phyloP scores from a whole-genome alignment of 2,888 invertebrate species.

The Netelia fuscicornis region DNA sequence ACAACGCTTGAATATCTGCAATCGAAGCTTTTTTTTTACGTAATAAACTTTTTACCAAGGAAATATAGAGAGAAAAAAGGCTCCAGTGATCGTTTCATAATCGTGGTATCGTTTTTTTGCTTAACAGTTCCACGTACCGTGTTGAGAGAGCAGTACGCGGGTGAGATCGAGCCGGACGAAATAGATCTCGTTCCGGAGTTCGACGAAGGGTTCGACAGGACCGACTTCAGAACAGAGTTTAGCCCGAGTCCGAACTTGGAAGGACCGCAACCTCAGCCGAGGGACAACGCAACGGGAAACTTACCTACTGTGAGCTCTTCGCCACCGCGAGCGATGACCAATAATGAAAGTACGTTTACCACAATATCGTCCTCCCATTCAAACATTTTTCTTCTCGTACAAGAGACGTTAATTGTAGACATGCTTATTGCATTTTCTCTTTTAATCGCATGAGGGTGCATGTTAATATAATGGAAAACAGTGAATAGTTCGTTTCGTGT shows the following conservation, averaged over 20 bases:
- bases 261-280: conserved; percentile 82
- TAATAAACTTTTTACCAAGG: neutral
- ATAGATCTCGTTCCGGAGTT: conserved; percentile 84
- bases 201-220: conserved; percentile 84
- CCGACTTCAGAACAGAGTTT: conserved; percentile 85
- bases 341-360: conserved; percentile 81
- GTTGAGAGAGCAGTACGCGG: conserved; percentile 93
- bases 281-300: conserved; percentile 79
- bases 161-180: conserved; percentile 92
- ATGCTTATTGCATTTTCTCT: neutral
- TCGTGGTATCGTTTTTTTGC: conserved; percentile 1
- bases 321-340: conserved; percentile 82
- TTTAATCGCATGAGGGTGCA: too few relatives aligned
- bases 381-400: conserved; percentile 23
- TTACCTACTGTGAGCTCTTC: conserved; percentile 82
- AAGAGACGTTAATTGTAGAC: neutral
- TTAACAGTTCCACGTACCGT: conserved; percentile 92
- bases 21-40: neutral
- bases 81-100: neutral
- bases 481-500: too few relatives aligned
- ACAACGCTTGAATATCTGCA: neutral
- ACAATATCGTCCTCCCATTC: conserved; percentile 48
- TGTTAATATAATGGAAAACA: too few relatives aligned
- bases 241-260: conserved; percentile 85
- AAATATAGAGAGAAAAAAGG: neutral